Evolutionary conservation across 2,113 vertebrate genomes (phyloP).

Genomic region (Ceratotherium simum): DNA sequence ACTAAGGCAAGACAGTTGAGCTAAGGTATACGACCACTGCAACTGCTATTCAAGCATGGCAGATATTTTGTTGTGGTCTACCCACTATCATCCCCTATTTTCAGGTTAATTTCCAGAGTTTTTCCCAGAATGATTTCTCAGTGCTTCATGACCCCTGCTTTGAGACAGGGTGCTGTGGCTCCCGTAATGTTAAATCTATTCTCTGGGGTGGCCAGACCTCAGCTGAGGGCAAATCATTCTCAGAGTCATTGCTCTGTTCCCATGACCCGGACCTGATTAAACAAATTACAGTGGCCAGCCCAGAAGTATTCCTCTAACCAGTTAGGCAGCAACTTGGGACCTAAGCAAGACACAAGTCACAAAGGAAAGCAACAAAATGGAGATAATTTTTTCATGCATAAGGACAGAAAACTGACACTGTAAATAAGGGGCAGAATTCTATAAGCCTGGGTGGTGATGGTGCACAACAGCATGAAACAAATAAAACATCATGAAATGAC

Average conservation of each 20-base stretch:
- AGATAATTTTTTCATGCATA: neutral
- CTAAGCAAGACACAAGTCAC: constrained; percentile 34
- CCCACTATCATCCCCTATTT: neutral
- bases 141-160: neutral
- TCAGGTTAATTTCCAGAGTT: constrained; percentile 31
- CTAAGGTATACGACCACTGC: neutral
- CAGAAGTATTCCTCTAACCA: constrained; percentile 76
- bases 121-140: constrained; percentile 42
- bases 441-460: neutral
- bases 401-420: neutral
- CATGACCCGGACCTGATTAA: constrained; percentile 77
- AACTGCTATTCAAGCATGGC: neutral
- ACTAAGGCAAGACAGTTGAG: neutral
- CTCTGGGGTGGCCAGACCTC: constrained; percentile 62
- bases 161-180: constrained; percentile 71
- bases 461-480: neutral
- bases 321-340: constrained; percentile 78
- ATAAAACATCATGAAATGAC: neutral
- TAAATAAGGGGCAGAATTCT: neutral
- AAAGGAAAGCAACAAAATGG: neutral
- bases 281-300: constrained; percentile 70
- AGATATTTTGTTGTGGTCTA: neutral
- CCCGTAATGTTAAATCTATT: constrained; percentile 42
- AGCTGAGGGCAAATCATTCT: constrained; percentile 54
- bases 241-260: constrained; percentile 62